These are phyloP conservation scores for Heliconius ismenius DNA, from an alignment of 2,888 invertebrate genomes.

Conservation along the genomic window DNA sequence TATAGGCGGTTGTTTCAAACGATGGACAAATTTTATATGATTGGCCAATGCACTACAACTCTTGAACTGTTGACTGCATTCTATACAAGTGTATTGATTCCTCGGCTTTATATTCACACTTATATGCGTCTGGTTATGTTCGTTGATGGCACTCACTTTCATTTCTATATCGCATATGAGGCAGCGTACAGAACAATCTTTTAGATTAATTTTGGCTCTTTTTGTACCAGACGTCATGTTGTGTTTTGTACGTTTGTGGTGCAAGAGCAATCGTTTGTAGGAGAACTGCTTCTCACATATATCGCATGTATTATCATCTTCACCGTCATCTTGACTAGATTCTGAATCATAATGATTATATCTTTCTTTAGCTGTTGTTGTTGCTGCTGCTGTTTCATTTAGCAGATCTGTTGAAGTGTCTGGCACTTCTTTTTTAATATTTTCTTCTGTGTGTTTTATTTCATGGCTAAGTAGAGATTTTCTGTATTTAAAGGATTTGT, in stretches of 20 bases:
- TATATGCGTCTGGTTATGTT: constrained; percentile 73
- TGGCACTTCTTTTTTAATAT: constrained; percentile 55
- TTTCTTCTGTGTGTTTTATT: constrained; percentile 53
- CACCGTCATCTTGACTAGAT: constrained; percentile 70
- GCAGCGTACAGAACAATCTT: constrained; percentile 73
- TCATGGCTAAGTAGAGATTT: constrained; percentile 62
- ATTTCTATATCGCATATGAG: constrained; percentile 74
- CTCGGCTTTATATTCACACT: constrained; percentile 69
- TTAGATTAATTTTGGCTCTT: constrained; percentile 69
- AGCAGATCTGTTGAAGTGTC: constrained; percentile 55
- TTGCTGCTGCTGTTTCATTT: constrained; percentile 47
- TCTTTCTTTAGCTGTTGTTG: constrained; percentile 40
- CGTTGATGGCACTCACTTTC: constrained; percentile 71
- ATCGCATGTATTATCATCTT: constrained; percentile 73
- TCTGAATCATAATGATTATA: constrained; percentile 60
- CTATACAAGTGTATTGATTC: constrained; percentile 73
- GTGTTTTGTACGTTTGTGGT: constrained; percentile 75
- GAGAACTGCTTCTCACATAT: constrained; percentile 78
- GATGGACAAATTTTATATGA: constrained; percentile 74
- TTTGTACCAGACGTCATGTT: constrained; percentile 72
- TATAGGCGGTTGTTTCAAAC: constrained; percentile 56
- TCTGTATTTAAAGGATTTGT: constrained; percentile 70
- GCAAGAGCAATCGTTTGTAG: constrained; percentile 67
- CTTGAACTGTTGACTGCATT: constrained; percentile 70
- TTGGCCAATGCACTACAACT: constrained; percentile 68